Base-by-base conservation (phyloP, 2,797 vertebrate genomes). In the Lithobates sylvaticus region DNA sequence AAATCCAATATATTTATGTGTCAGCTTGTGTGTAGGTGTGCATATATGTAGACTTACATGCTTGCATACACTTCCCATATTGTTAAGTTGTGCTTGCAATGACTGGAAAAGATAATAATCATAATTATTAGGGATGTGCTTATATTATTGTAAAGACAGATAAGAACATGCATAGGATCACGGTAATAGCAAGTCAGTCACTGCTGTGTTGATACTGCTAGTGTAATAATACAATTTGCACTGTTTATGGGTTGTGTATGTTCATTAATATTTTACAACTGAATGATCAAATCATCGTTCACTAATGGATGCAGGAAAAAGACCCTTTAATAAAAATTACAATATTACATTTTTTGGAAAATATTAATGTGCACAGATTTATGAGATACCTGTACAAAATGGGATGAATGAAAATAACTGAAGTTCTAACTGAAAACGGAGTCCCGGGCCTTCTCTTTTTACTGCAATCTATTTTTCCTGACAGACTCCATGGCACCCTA, bases 151-250 rank as follows among this genome's bases (percentile, higher is more conserved):
- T 23, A 12, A 72, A 15, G 44, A 70, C 68, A 71, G 44, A 50
- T 81, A 36, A 21, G 44, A 81, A 69, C 69, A 70, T 26, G 23
- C 34, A 81, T 34, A 71, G 44, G 42, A 36, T 54, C 21, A n/a
- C 3, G n/a, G 13, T 71, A 16, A 81, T 10, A 36, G 21, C 69
- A 29, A 16, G 12, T 68, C 44, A 54, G 39, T 71, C 29, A 54
- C 42, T n/a, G 23, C 9, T 54, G 67, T 15, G 69, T 36, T 70
- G 67, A 71, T 36, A 78, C 15, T 61, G 21, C 21, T 61, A 23
- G 21, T 8, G 54, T 61, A 61, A 58, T 10, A 58, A 61, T 61
- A 23, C 8, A 8, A 23, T 61, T 23, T 61, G 18, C 21, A 8
- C 21, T 61, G 54, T 61, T 61, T 58, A 58, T 58, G 5, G 16